Base-by-base conservation (phyloP, 1,140 invertebrate genomes). In the Pemphigus obesinymphae region DNA sequence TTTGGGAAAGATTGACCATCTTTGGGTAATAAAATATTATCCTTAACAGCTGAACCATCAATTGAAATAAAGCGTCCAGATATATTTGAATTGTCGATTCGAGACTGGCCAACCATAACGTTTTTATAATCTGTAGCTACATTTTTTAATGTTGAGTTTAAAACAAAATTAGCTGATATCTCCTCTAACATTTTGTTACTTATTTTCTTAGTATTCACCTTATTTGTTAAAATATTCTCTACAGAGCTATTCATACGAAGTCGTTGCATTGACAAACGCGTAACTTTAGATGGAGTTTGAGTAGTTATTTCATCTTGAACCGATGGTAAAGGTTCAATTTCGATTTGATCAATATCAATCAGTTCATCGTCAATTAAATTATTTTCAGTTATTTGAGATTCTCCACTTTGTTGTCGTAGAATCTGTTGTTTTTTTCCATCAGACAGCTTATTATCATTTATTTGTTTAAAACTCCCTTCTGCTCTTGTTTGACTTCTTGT, bases 401-500 rank as follows among this genome's bases (percentile, higher is more conserved):
- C 55, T 45, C 4, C 53, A 80, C 20, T 63, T 40, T 80, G 53
- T 80, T 80, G 43, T 48, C 15, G 45, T 29, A 50, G 31, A 4
- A 1, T 48, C 17, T 73, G 26, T 31, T 17, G 26, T 26, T 61
- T 80, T 6, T 80, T 80, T 43, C 37, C 76, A 40, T 43, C n/a
- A n/a, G 55, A 40, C 4, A 20, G 23, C n/a, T 63, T 63, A 43
- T 3, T 58, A 29, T 80, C 75, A 29, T 29, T 55, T 0, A n/a
- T 20, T 20, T 63, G 53, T 61, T 80, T 80, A n/a, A 80, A 43
- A 43, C 37, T 10, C 1, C 55, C 76, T 43, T 80, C 76, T 31
- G 76, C 76, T 58, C 76, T 63, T 63, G 76, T 80, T 63, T 80
- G 76, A 80, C 76, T 80, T 45, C 76, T 63, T 55, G 76, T 80